Conservation (phyloP, 2,888 invertebrate genomes). For the Drosophila atripex region DNA sequence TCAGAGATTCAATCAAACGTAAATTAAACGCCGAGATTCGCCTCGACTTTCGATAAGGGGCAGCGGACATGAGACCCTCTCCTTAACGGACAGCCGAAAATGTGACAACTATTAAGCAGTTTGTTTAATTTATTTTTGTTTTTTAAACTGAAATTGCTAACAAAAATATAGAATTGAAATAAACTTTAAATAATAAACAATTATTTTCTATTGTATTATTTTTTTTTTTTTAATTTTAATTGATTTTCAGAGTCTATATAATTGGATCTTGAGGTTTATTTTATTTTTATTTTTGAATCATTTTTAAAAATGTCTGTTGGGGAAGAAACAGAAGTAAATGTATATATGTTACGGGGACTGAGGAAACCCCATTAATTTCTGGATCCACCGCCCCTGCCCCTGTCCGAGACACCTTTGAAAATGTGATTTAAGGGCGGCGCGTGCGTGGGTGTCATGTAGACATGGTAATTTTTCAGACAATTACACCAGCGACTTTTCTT, state of each 20-base stretch:
- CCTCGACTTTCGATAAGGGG: slow-evolving; percentile 45
- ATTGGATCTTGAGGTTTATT: too few species aligned
- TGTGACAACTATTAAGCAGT: slow-evolving; percentile 46
- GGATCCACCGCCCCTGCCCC: too few species aligned
- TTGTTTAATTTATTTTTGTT: too few species aligned
- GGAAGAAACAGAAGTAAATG: not conserved
- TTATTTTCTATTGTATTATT: too few species aligned
- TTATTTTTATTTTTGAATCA: too few species aligned
- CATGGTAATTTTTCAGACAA: slow-evolving; percentile 77
- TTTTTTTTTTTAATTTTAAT: too few species aligned
- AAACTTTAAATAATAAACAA: too few species aligned
- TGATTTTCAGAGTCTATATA: too few species aligned
- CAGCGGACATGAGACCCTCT: not conserved
- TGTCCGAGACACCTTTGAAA: slow-evolving; percentile 32
- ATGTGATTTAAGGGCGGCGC: slow-evolving; percentile 70
- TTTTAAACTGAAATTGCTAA: too few species aligned
- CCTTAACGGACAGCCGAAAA: slow-evolving; percentile 29
- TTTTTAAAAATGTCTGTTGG: too few species aligned
- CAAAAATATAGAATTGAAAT: too few species aligned
- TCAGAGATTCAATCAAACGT: slow-evolving; percentile 77
- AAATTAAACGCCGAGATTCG: slow-evolving; percentile 73
- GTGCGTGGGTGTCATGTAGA: slow-evolving; percentile 74
- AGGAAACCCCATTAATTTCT: not conserved
- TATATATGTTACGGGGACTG: too few species aligned
- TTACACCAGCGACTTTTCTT: slow-evolving; percentile 51